These are phyloP conservation scores for Trachelus tabidus DNA, from an alignment of 2,888 invertebrate genomes.

Conservation along the genomic window DNA sequence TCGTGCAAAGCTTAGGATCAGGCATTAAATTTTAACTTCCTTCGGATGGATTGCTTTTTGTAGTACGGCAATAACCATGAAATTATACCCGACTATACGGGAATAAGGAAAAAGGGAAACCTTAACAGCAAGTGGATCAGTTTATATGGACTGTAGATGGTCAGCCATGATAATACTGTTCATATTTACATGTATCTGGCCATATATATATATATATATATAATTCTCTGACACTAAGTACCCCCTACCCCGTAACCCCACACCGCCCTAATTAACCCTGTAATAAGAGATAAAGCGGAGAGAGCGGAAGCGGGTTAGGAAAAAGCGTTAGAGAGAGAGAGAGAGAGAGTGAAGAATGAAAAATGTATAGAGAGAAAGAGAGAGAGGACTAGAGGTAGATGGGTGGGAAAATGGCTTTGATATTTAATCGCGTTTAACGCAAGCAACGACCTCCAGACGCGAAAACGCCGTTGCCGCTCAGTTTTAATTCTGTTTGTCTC, in stretches of 20 bases:
- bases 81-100: no score
- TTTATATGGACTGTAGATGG: conserved; percentile 31
- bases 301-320: conserved; percentile 8
- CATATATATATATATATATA: no score
- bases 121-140: background rate
- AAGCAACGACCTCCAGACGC: conserved; percentile 29
- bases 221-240: background rate
- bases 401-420: conserved; percentile 49
- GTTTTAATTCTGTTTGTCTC: conserved; percentile 60
- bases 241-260: no score
- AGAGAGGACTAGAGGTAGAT: conserved; percentile 19
- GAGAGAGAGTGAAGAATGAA: background rate
- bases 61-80: no score
- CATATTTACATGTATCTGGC: background rate
- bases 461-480: conserved; percentile 23
- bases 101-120: no score
- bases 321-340: conserved; percentile 9
- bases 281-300: conserved; percentile 26
- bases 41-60: background rate
- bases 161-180: conserved; percentile 17
- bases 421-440: conserved; percentile 62
- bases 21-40: background rate
- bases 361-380: conserved; percentile 19
- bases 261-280: conserved; percentile 40
- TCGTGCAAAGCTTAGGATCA: background rate